Conservation (phyloP, 2,797 vertebrate genomes). For the Melanotaenia parkinsoni region DNA sequence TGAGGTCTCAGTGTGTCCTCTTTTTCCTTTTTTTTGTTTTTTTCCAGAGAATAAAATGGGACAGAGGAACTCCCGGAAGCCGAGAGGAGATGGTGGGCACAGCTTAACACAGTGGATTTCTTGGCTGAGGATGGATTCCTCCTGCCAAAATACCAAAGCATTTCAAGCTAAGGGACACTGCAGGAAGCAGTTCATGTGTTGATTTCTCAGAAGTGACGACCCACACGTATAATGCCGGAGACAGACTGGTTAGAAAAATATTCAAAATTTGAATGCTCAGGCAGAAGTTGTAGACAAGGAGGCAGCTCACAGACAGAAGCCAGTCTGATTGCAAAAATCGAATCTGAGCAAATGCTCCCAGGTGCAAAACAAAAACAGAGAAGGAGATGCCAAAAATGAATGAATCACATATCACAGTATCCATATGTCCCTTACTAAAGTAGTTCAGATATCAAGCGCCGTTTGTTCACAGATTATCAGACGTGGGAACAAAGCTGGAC, state of each 20-base stretch:
- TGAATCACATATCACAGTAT: background rate
- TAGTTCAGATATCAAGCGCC: background rate
- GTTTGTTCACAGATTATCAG: background rate
- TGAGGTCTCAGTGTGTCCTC: constrained; percentile 1
- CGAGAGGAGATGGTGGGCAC: constrained; percentile 43
- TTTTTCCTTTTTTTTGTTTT: constrained; percentile 2
- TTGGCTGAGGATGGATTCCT: constrained; percentile 46
- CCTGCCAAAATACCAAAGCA: constrained; percentile 56
- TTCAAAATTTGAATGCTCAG: background rate
- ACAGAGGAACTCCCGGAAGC: constrained; percentile 41
- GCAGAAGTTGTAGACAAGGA: background rate
- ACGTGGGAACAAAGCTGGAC: background rate
- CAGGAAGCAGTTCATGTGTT: constrained; percentile 51
- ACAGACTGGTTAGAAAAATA: background rate
- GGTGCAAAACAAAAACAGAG: background rate
- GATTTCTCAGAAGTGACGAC: constrained; percentile 21
- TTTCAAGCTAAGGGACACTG: constrained; percentile 48
- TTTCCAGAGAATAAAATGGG: constrained; percentile 16
- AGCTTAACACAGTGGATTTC: constrained; percentile 49
- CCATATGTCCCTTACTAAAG: background rate
- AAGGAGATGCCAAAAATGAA: background rate
- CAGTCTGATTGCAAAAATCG: background rate
- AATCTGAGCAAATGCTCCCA: background rate
- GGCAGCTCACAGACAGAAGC: background rate
- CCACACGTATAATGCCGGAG: background rate